These are phyloP conservation scores for Erebia epiphron DNA, from an alignment of 2,888 invertebrate genomes.

Conservation along the genomic window DNA sequence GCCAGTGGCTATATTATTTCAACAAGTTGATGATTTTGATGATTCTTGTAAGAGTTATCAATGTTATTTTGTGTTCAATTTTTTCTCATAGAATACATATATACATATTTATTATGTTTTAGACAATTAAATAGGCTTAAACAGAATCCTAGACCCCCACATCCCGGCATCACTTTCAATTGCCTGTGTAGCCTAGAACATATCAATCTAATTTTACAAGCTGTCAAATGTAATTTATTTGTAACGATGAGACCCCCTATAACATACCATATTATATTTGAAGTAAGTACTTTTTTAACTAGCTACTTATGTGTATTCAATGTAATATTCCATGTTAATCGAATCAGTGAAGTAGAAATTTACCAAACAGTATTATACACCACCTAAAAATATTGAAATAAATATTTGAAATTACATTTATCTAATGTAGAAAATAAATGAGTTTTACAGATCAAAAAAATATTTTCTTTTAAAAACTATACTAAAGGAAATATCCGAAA, in stretches of 20 bases:
- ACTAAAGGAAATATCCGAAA: conserved; percentile 67
- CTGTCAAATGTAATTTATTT: conserved; percentile 74
- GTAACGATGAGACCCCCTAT: conserved; percentile 44
- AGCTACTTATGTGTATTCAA: too few species aligned
- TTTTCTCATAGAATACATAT: not conserved
- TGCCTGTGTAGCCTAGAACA: conserved; percentile 70
- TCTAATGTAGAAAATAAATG: not conserved
- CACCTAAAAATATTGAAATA: too few species aligned
- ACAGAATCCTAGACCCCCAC: conserved; percentile 75
- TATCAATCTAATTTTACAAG: conserved; percentile 70
- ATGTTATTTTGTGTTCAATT: not conserved
- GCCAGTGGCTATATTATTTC: conserved; percentile 47
- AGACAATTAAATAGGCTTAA: conserved; percentile 51
- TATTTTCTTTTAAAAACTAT: not conserved
- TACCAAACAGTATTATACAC: too few species aligned
- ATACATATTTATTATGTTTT: not conserved
- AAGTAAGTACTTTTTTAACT: conserved; percentile 5
- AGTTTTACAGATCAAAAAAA: not conserved
- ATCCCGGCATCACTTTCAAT: conserved; percentile 76
- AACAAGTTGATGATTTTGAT: conserved; percentile 38
- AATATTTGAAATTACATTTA: too few species aligned
- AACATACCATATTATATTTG: conserved; percentile 2
- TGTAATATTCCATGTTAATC: too few species aligned
- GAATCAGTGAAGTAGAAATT: too few species aligned
- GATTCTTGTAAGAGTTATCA: conserved; percentile 19